Conservation (phyloP, 1,140 invertebrate genomes). For the Brachionus rubens region DNA sequence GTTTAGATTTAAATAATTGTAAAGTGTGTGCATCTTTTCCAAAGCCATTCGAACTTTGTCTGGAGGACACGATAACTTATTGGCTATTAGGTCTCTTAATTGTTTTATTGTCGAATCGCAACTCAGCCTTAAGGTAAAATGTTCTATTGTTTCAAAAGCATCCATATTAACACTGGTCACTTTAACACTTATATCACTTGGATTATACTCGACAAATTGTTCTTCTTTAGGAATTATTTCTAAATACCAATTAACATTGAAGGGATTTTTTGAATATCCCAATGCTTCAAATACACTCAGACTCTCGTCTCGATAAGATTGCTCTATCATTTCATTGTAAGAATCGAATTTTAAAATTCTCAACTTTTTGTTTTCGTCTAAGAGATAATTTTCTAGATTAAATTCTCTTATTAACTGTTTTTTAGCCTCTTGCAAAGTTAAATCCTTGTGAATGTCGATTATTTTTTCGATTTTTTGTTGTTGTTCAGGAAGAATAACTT, state of each 20-base stretch:
- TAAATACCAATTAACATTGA: constrained; percentile 28
- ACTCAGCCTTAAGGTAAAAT: background rate
- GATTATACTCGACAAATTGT: constrained; percentile 11
- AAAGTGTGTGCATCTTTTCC: background rate
- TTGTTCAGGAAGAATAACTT: constrained; percentile 26
- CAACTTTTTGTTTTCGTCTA: constrained; percentile 42
- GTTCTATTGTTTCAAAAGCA: background rate
- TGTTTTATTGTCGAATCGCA: background rate
- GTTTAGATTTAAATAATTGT: background rate
- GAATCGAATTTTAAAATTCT: constrained; percentile 73
- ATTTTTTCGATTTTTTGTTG: constrained; percentile 60
- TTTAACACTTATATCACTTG: constrained; percentile 15
- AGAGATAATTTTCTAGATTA: background rate
- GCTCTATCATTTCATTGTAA: constrained; percentile 68
- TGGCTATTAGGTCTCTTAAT: background rate
- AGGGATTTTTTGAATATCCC: constrained; percentile 16
- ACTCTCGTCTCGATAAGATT: constrained; percentile 69
- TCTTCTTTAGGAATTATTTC: background rate
- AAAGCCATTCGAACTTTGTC: background rate
- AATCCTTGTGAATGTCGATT: constrained; percentile 64
- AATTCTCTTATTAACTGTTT: constrained; percentile 63
- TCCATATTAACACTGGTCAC: background rate
- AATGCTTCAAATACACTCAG: constrained; percentile 29
- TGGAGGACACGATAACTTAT: background rate
- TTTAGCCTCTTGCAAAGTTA: constrained; percentile 65